Evolutionary conservation across 2,113 vertebrate species (phyloP), one percentile per base, ranked within the genome.

Genomic region (Cinclus mexicanus): DNA sequence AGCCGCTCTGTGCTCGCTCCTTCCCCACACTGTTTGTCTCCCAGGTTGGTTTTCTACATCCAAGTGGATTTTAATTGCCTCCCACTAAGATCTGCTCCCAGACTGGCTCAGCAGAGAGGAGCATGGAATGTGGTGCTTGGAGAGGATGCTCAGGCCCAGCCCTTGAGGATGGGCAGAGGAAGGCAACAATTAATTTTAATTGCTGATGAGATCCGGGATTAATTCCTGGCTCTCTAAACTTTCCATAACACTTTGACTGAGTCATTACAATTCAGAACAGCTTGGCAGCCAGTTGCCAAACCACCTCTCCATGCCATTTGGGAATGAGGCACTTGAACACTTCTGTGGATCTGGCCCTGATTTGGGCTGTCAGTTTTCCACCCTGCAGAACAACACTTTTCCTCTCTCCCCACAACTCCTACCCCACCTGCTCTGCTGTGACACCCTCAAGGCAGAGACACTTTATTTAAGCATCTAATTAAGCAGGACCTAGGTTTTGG

Each of bases 1-100:
- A 55, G 44, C 87, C 0, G 0, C 79, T 41, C 83, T 0, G 0
- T 15, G 61, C 44, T 5, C 2, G 0, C 1, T 0, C 49, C 24
- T 92, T 91, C 90, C 93, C 85, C 64, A 14, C 50, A 28, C 49
- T 90, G 84, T 93, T 95, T 59, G 37, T 63, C 29, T 63, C 72
- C 47, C 0, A 0, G 26, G 29, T 75, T 64, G 75, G 75, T 93
- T 94, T 95, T 85, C 81, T 11, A 12, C 44, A 41, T 80, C 80
- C 71, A 46, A 90, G 55, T 24, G 82, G 12, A 3, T 77, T 93
- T 80, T 93, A 88, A 93, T 77, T 92, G 68, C 16, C 82, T 95
- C 84, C 87, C 35, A 5, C 26, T 9, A 23, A 49, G 65, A 53
- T 42, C 29, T 69, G 72, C 44, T 83, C 50, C 83, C 93, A 92